phyloP scores from a whole-genome alignment of 2,888 invertebrate genomes.

The Perizoma flavofasciatum region DNA sequence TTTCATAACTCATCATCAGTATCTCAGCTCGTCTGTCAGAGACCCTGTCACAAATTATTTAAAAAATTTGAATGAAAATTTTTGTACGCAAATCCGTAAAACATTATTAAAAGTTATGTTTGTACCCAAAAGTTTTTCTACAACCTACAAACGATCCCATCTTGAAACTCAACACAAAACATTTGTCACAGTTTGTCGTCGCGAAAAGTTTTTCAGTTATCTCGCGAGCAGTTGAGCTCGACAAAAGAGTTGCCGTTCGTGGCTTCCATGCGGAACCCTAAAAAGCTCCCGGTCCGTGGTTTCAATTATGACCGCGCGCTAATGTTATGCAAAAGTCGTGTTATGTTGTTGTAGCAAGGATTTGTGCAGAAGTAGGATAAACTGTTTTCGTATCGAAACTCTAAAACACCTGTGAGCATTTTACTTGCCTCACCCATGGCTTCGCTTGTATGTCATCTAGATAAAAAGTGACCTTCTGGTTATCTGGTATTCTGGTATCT shows the following conservation, averaged over 20 bases:
- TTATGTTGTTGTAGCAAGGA: conserved; percentile 36
- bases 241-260: conserved; percentile 32
- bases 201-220: conserved; percentile 31
- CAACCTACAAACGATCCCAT: conserved; percentile 18
- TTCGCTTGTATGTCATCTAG: too few relatives aligned
- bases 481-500: too few relatives aligned
- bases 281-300: conserved; percentile 35
- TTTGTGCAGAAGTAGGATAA: conserved; percentile 10
- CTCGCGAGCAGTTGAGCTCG: conserved; percentile 16
- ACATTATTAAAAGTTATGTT: conserved; percentile 5
- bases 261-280: conserved; percentile 22
- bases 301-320: conserved; percentile 55
- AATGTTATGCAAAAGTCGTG: conserved; percentile 57
- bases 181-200: conserved; percentile 32
- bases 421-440: too few relatives aligned
- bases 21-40: too few relatives aligned
- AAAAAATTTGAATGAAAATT: too few relatives aligned
- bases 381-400: neutral
- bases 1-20: too few relatives aligned
- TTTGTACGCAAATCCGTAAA: neutral
- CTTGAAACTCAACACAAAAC: conserved; percentile 22
- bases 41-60: too few relatives aligned
- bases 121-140: conserved; percentile 8
- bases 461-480: too few relatives aligned
- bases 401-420: neutral